Base-by-base conservation (phyloP, 2,797 vertebrate species). In the Hafferia zeledoni region DNA sequence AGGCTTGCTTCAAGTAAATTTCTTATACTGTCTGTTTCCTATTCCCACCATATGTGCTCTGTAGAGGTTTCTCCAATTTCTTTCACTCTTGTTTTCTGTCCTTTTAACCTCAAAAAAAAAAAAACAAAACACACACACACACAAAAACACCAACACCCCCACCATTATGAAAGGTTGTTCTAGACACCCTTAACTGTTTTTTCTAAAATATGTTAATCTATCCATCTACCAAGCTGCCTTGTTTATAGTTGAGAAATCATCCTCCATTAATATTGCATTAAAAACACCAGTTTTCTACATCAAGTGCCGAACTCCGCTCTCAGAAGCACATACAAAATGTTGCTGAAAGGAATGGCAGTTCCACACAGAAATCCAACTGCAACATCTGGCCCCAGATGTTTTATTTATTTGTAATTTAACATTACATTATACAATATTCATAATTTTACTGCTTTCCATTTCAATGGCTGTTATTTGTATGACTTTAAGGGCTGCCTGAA, bases 321-420 rank as follows among this genome's bases (percentile, higher is more conserved):
- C 74, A 93, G 63, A 94, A 94, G 39, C 22, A 24, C 31, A 56
- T 31, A 69, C 43, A 88, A 47, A 86, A 88, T 0, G 0, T 18
- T 87, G 33, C 71, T 90, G 90, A 95, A 96, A 95, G 65, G 67
- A 94, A 91, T 44, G 27, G 67, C 22, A 83, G 52, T 43, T 94
- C 82, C 55, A 89, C 37, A 39, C 24, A 87, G 79, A 65, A 94
- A 86, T 93, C 74, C 72, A 81, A 86, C 33, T 49, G 72, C 72
- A 96, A 95, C 95, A 96, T 95, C 94, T 96, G 96, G 87, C 44
- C 69, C 92, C 95, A 96, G 94, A 96, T 96, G 87, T 94, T 97
- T 95, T 94, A 95, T 97, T 96, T 95, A 91, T 95, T 91, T 86
- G 89, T 63, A 88, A 90, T 94, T 95, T 94, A 94, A 93, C 79